Evolutionary conservation across 2,888 invertebrate genomes (phyloP).

Genomic region (Neoaliturus tenellus): DNA sequence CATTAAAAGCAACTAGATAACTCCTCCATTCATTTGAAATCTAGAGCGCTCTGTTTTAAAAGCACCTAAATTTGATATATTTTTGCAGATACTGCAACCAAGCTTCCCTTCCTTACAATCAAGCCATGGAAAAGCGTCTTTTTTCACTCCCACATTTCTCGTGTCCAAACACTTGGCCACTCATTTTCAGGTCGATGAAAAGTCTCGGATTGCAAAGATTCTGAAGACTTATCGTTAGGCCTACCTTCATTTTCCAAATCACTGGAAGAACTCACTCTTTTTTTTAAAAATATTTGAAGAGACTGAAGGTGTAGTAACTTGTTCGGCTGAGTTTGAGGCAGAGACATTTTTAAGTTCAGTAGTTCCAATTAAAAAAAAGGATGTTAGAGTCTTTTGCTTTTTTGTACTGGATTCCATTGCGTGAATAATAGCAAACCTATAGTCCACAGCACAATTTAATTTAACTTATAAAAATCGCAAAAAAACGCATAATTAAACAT

Average conservation of each 20-base stretch:
- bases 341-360: background rate
- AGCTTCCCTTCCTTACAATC: slow-evolving; percentile 30
- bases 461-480: no score
- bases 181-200: background rate
- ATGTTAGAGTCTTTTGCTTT: slow-evolving; percentile 27
- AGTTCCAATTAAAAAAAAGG: background rate
- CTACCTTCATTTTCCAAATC: background rate
- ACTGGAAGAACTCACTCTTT: background rate
- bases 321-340: background rate
- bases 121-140: slow-evolving; percentile 24
- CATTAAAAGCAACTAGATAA: slow-evolving; percentile 7
- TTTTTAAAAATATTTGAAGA: background rate
- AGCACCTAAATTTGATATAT: background rate
- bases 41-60: slow-evolving; percentile 12
- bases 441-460: no score
- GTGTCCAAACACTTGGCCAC: slow-evolving; percentile 20
- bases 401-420: background rate
- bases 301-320: background rate
- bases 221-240: background rate
- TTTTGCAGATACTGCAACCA: slow-evolving; percentile 30
- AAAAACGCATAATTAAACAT: no score
- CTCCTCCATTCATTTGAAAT: slow-evolving; percentile 5
- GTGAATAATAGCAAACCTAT: no score
- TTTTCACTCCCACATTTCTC: slow-evolving; percentile 23
- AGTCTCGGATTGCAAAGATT: background rate